Evolutionary conservation across 2,797 vertebrate genomes (phyloP).

Genomic region (Rhinella marina): DNA sequence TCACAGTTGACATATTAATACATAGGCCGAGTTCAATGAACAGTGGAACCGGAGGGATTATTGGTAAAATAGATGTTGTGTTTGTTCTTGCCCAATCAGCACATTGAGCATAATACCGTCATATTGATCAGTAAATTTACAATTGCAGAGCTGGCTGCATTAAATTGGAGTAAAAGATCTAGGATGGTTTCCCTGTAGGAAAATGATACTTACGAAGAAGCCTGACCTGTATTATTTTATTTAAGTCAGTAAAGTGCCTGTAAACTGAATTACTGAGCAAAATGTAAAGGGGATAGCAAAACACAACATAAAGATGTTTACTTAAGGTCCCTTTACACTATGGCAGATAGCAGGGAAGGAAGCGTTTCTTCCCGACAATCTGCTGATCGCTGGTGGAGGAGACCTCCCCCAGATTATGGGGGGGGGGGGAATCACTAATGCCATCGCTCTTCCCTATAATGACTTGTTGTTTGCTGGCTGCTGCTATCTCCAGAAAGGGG

Average conservation of each 20-base stretch:
- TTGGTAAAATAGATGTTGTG: conserved; percentile 48
- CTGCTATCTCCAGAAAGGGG: too few species aligned
- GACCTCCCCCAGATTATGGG: too few species aligned
- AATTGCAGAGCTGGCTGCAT: conserved; percentile 37
- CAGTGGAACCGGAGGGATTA: conserved; percentile 37
- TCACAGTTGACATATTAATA: conserved; percentile 47
- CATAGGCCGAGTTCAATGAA: conserved; percentile 38
- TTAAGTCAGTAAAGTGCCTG: neutral
- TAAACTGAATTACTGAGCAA: neutral
- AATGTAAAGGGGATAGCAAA: neutral
- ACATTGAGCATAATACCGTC: conserved; percentile 24
- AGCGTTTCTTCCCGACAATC: too few species aligned
- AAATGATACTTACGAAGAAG: neutral
- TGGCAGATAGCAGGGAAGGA: too few species aligned
- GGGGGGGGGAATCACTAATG: too few species aligned
- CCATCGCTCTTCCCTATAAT: too few species aligned
- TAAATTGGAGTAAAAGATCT: conserved; percentile 33
- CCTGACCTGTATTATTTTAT: conserved; percentile 21
- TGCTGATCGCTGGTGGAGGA: too few species aligned
- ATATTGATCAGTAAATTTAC: conserved; percentile 44
- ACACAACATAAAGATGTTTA: neutral
- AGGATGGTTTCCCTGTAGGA: neutral
- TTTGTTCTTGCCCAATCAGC: conserved; percentile 32
- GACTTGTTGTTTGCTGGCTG: too few species aligned
- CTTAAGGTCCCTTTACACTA: too few species aligned